These are phyloP conservation scores for Tenualosa ilisha DNA, from an alignment of 2,797 vertebrate species.

Conservation along the genomic window DNA sequence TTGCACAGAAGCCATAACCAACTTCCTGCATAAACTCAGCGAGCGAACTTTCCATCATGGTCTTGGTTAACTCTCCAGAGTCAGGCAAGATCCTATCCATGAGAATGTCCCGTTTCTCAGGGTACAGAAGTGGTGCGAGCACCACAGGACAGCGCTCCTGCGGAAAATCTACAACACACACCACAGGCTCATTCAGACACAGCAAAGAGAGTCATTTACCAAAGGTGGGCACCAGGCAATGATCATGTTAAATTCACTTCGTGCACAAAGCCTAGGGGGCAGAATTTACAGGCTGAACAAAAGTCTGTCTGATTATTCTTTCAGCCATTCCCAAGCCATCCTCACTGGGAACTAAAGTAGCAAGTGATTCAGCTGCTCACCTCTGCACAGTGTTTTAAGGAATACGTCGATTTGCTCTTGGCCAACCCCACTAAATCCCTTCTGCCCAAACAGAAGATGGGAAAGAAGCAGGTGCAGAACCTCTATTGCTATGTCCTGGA, in stretches of 20 bases:
- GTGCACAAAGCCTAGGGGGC: too few relatives aligned
- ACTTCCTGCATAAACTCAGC: slow-evolving; percentile 99
- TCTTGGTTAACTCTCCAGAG: slow-evolving; percentile 99
- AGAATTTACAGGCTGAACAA: too few relatives aligned
- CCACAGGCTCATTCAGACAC: not conserved
- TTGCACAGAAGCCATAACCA: slow-evolving; percentile 98
- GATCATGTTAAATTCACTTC: too few relatives aligned
- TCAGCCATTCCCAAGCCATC: not conserved
- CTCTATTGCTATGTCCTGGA: slow-evolving; percentile 99
- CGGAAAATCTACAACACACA: slow-evolving; percentile 89
- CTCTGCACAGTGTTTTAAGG: slow-evolving; percentile 98
- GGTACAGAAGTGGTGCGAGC: slow-evolving; percentile 99
- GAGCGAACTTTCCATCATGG: slow-evolving; percentile 99
- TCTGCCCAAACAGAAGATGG: slow-evolving; percentile 98
- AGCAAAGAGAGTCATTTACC: not conserved
- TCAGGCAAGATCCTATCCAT: slow-evolving; percentile 99
- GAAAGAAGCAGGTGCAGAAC: slow-evolving; percentile 99
- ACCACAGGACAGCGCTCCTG: slow-evolving; percentile 99
- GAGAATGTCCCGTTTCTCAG: slow-evolving; percentile 99
- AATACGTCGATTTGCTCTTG: slow-evolving; percentile 99
- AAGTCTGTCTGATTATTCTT: too few relatives aligned
- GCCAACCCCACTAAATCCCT: slow-evolving; percentile 97
- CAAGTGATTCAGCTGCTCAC: slow-evolving; percentile 63
- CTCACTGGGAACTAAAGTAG: not conserved
- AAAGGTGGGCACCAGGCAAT: too few relatives aligned